These are phyloP conservation scores for Nasonia vitripennis DNA, from an alignment of 1,140 invertebrate genomes.

Conservation along the genomic window DNA sequence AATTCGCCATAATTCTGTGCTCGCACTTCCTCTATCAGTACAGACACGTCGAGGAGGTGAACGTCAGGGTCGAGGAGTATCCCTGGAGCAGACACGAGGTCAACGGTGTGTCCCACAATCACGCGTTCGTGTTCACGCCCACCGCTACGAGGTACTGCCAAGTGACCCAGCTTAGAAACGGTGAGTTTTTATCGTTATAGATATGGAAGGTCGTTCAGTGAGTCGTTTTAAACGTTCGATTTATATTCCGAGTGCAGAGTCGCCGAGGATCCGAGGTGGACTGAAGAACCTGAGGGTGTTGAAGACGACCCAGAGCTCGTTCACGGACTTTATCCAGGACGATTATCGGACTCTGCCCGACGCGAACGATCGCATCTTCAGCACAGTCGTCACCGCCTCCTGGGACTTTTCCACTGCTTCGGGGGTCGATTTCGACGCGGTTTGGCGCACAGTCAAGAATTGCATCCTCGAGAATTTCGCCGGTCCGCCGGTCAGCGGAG, in stretches of 20 bases:
- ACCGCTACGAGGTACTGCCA: slow-evolving; percentile 79
- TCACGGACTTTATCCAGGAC: slow-evolving; percentile 85
- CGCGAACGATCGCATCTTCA: slow-evolving; percentile 83
- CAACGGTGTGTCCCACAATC: slow-evolving; percentile 79
- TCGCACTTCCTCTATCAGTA: slow-evolving; percentile 85
- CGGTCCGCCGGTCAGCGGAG: slow-evolving; percentile 80
- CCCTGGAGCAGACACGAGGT: slow-evolving; percentile 82
- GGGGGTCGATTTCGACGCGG: slow-evolving; percentile 80
- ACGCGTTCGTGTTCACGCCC: slow-evolving; percentile 83
- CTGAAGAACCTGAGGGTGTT: slow-evolving; percentile 73
- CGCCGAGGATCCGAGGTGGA: slow-evolving; percentile 78
- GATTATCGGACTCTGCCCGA: slow-evolving; percentile 84
- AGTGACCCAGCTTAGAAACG: slow-evolving; percentile 79
- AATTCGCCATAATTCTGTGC: slow-evolving; percentile 82
- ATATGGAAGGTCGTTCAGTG: background rate
- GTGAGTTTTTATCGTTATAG: slow-evolving; percentile 72
- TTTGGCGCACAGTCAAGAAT: slow-evolving; percentile 81
- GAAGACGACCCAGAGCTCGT: slow-evolving; percentile 81
- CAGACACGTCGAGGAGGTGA: slow-evolving; percentile 81
- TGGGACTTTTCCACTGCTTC: slow-evolving; percentile 82
- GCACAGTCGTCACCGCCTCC: slow-evolving; percentile 82
- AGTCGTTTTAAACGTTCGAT: background rate
- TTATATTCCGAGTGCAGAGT: slow-evolving; percentile 59
- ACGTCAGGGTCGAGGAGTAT: slow-evolving; percentile 81
- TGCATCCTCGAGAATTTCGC: slow-evolving; percentile 84